A percentile compares a stretch with the other conserved stretches of the same genome.
phyloP scores from a whole-genome alignment of 2,888 invertebrate genomes.

The Cosmia pyralina region DNA sequence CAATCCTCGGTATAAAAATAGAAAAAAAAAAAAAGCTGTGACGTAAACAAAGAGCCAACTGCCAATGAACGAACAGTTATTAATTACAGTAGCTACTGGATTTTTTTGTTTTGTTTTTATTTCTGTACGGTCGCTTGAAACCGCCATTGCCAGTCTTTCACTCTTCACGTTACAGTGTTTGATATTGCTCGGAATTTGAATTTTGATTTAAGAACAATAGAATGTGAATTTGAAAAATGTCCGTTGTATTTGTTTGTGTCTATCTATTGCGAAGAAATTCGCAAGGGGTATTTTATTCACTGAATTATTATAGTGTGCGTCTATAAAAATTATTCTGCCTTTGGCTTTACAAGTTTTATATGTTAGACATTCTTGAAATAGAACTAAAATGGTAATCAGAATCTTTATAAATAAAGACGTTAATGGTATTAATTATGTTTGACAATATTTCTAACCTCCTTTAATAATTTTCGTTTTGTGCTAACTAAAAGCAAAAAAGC shows the following conservation, averaged over 20 bases:
- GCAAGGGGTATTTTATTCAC: not conserved
- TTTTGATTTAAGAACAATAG: slow-evolving; percentile 8
- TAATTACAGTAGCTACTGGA: slow-evolving; percentile 45
- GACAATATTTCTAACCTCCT: not conserved
- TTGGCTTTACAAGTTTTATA: not conserved
- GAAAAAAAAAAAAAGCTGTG: slow-evolving; percentile 33
- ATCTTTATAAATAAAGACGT: not conserved
- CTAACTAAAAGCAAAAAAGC: not conserved
- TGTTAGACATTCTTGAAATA: not conserved
- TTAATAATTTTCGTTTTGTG: not conserved
- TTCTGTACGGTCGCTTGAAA: slow-evolving; percentile 44
- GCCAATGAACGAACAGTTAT: slow-evolving; percentile 57
- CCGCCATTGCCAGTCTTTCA: slow-evolving; percentile 21
- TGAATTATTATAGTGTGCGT: not conserved
- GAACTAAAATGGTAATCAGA: not conserved
- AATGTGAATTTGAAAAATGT: not conserved
- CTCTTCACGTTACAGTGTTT: slow-evolving; percentile 3
- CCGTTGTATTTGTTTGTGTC: not conserved
- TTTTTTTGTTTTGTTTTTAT: slow-evolving; percentile 43
- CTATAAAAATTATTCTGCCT: not conserved
- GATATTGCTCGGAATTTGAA: slow-evolving; percentile 1
- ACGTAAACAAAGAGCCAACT: slow-evolving; percentile 54
- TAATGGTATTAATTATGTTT: not conserved
- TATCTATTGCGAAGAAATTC: not conserved
- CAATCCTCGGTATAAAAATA: slow-evolving; percentile 41